Base-by-base conservation (phyloP, 2,888 invertebrate species). In the Bembecia ichneumoniformis region DNA sequence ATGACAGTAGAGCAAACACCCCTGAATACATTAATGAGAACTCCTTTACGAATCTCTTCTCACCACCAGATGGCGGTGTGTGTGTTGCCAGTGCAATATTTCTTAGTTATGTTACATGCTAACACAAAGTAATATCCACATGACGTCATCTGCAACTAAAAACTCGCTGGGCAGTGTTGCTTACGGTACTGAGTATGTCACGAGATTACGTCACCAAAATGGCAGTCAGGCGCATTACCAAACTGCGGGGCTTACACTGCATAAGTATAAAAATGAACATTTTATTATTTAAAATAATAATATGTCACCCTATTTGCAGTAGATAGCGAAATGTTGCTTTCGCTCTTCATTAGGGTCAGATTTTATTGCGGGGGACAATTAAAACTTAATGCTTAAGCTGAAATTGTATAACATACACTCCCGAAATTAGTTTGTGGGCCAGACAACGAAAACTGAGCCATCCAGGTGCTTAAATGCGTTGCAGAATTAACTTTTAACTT, bases 361-460 rank as follows among this genome's bases (percentile, higher is more conserved):
- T 59, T 59, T 59, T 57, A 57, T 54, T 59, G 58, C 55, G 46
- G 47, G 14, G 47, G 45, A 48, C 47, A 62, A 62, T 62, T 59
- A 54, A 62, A 59, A 54, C 48, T 51, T 58, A 54, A 49, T 48
- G 47, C 43, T 35, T 40, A 14, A 14, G 40, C 40, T 40, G n/a
- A 11, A 40, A 40, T 40, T 40, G n/a, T 40, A 40, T 40, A n/a
- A 13, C 40, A 40, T 40, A 40, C 40, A 11, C 2, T 40, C 40
- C 14, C 13, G 40, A 13, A 40, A 40, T 40, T 40, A 40, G 40
- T 40, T 40, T 40, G 40, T 13, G 40, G n/a, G n/a, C 40, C 11
- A 40, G 14, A 40, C 40, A 13, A 40, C 13, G 14, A 11, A 13
- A 40, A 40, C 40, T 40, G 7, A 13, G 14, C 40, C 14, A 11